A percentile compares a stretch with the other conserved stretches of the same genome.
phyloP scores from a whole-genome alignment of 2,797 vertebrate species.

The Eurystomus glaucurus region DNA sequence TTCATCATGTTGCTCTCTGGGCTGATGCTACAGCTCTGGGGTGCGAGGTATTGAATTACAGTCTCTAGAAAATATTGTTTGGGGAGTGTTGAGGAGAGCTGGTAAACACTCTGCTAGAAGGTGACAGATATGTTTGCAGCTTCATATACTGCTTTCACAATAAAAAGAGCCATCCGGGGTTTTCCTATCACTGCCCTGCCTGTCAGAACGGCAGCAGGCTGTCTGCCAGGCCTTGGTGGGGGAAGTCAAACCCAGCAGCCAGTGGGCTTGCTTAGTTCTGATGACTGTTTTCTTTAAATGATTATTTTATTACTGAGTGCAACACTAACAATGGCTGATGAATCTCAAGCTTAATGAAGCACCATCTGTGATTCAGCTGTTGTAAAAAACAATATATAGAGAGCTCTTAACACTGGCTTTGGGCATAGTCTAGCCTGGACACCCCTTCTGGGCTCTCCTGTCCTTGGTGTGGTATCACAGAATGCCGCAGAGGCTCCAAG shows the following conservation, averaged over 20 bases:
- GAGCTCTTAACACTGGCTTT: not conserved
- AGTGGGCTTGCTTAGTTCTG: not conserved
- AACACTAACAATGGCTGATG: not conserved
- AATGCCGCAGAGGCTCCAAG: not conserved
- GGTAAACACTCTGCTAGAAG: conserved; percentile 51
- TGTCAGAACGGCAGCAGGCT: not conserved
- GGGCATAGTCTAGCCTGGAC: not conserved
- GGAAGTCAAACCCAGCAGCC: not conserved
- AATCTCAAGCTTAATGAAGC: not conserved
- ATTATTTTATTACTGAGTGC: not conserved
- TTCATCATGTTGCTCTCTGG: conserved; percentile 29
- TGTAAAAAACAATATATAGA: not conserved
- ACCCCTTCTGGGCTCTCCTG: not conserved
- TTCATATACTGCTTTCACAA: conserved; percentile 29
- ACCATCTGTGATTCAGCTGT: conserved; percentile 5
- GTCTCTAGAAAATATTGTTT: conserved; percentile 58
- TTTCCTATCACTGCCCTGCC: not conserved
- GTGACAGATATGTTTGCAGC: conserved; percentile 62
- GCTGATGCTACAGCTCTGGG: conserved; percentile 25
- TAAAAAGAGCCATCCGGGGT: not conserved
- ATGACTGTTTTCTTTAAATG: not conserved
- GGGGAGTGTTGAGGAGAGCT: conserved; percentile 54
- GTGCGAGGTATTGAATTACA: conserved; percentile 54
- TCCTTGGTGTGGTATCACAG: fast-evolving
- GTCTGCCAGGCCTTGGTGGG: not conserved